phyloP scores from a whole-genome alignment of 2,888 invertebrate species.

The Microctonus hyperodae region DNA sequence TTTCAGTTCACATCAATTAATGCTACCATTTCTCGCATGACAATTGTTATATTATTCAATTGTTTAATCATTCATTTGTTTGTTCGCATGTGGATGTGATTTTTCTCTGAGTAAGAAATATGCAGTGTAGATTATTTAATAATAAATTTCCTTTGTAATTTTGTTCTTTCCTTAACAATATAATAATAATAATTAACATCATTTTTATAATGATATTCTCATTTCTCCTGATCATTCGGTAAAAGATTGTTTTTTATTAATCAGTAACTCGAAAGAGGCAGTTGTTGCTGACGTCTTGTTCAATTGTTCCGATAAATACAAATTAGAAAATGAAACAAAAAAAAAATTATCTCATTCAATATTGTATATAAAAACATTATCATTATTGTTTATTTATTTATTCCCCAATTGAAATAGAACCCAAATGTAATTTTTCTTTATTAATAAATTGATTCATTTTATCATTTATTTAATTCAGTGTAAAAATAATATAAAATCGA shows the following conservation, averaged over 20 bases:
- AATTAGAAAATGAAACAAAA: not conserved
- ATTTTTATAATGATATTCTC: conserved; percentile 17
- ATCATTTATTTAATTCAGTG: not conserved
- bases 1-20: not conserved
- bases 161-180: not conserved
- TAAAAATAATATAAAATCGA: no score
- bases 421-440: conserved; percentile 34
- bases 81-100: not conserved
- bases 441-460: conserved; percentile 16
- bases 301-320: conserved; percentile 3
- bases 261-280: conserved; percentile 47
- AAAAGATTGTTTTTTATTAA: conserved; percentile 30
- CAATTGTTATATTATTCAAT: not conserved
- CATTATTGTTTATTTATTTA: not conserved
- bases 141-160: not conserved
- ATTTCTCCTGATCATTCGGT: conserved; percentile 23
- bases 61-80: not conserved
- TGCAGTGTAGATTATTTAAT: conserved; percentile 20
- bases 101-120: conserved; percentile 24
- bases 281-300: conserved; percentile 42
- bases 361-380: not conserved
- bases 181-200: not conserved
- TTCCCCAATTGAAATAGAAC: conserved; percentile 43
- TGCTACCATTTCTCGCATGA: not conserved
- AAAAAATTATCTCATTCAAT: not conserved